Evolutionary conservation across 2,113 vertebrate genomes (phyloP), one percentile per base, ranked within the genome.

Genomic region (Numida meleagris): DNA sequence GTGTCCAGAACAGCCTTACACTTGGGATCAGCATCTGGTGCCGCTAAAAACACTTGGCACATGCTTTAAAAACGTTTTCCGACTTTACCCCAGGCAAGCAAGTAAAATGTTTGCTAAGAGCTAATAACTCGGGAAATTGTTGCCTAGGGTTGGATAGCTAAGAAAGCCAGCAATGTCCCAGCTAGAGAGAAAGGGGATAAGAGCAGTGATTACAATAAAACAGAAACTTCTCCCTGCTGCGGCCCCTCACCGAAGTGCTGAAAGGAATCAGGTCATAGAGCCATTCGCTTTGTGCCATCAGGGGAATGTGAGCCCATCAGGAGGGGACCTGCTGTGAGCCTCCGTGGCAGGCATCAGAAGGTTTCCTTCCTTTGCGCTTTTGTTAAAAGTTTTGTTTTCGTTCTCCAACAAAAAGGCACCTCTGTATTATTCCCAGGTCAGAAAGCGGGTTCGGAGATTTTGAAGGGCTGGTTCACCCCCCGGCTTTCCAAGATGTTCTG

Each of bases 281-380:
- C 33, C 9, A 3, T 82, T 87, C 78, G 59, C 1, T 1, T 45
- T 43, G 45, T 66, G 70, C 45, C 4, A 0, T 43, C 1, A 0
- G 27, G 48, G 15, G 75, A 46, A 43, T 2, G 0, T 58, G 20
- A 73, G 27, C 65, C 42, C 59, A 27, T 17, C 67, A 45, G 0
- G 1, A 21, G 38, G 24, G 73, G 34, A 81, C 12, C 0, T 29
- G 73, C 81, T 86, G 63, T 25, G 65, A 82, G 15, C 53, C 55
- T 50, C 48, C 7, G 7, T 0, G 0, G 13, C 33, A 61, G 14
- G 13, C 4, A 1, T 8, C 1, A 2, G 34, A 43, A 77, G 11
- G 6, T 58, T 17, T 88, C 29, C 50, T 82, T 45, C 4, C 61
- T 31, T 8, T 27, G 20, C n/a, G 31, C 23, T 48, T 63, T 2